Evolutionary conservation across 53 echinoderm and acorn worm genomes (phyloP).

Genomic region (Crossaster papposus): DNA sequence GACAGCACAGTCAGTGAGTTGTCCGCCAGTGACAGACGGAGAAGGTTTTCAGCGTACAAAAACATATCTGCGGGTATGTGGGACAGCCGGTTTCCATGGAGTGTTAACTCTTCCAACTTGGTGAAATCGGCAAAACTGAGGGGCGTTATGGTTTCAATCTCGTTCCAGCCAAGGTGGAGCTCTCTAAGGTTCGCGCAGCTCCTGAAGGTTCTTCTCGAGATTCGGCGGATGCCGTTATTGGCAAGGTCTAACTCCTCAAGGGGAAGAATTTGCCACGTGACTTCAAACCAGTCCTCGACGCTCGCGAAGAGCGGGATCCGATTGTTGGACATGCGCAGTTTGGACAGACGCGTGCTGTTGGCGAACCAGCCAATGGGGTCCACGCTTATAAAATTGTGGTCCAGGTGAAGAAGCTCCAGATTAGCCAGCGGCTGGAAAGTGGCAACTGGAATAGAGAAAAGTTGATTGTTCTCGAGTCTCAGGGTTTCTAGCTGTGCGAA

Average conservation of each 20-base stretch:
- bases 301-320: neutral
- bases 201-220: conserved; percentile 10
- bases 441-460: conserved; percentile 14
- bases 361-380: conserved; percentile 45
- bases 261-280: neutral
- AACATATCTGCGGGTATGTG: conserved; percentile 32
- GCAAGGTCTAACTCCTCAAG: conserved; percentile 29
- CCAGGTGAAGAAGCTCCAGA: conserved; percentile 36
- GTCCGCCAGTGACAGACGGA: conserved; percentile 2
- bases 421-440: conserved; percentile 17
- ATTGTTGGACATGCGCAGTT: conserved; percentile 35
- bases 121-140: conserved; percentile 13
- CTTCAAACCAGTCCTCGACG: conserved; percentile 41
- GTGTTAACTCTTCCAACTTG: conserved; percentile 20
- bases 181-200: conserved; percentile 18
- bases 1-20: conserved; percentile 32
- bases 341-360: conserved; percentile 24
- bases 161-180: conserved; percentile 10
- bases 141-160: conserved; percentile 16
- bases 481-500: conserved; percentile 25
- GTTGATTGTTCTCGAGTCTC: conserved; percentile 38
- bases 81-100: conserved; percentile 12
- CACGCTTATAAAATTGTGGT: conserved; percentile 29
- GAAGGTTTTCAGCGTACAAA: neutral
- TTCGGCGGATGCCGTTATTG: conserved; percentile 27